These are phyloP conservation scores for Castor canadensis DNA, from an alignment of 2,113 vertebrate species.

Conservation along the genomic window DNA sequence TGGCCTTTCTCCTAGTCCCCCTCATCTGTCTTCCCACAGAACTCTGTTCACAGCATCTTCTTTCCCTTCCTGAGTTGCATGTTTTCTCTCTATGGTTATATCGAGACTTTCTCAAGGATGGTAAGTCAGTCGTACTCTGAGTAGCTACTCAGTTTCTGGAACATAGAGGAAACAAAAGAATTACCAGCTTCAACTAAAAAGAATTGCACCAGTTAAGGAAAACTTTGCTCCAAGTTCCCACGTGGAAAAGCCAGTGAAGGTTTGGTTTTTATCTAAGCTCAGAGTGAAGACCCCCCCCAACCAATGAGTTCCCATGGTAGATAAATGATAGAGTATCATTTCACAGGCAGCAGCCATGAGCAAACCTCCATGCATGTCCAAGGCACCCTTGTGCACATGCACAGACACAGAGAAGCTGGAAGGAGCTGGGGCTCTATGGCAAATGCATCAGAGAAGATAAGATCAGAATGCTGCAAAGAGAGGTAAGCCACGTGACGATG, in stretches of 20 bases:
- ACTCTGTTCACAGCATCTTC: background rate
- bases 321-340: background rate
- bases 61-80: background rate
- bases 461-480: slow-evolving; percentile 49
- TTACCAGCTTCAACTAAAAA: background rate
- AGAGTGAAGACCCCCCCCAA: background rate
- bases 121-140: background rate
- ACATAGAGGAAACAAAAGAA: slow-evolving; percentile 1
- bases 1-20: background rate
- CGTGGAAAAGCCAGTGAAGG: background rate
- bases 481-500: slow-evolving; percentile 29
- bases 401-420: background rate
- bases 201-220: background rate
- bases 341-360: background rate
- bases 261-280: background rate
- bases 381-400: background rate
- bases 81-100: background rate
- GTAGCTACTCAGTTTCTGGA: background rate
- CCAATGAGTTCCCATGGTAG: background rate
- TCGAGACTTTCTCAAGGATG: background rate
- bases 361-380: background rate
- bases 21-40: background rate
- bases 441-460: slow-evolving; percentile 46
- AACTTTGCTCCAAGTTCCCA: slow-evolving; percentile 28
- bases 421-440: slow-evolving; percentile 26